Conservation (phyloP, 2,113 vertebrate genomes). For the Sturnus vulgaris region DNA sequence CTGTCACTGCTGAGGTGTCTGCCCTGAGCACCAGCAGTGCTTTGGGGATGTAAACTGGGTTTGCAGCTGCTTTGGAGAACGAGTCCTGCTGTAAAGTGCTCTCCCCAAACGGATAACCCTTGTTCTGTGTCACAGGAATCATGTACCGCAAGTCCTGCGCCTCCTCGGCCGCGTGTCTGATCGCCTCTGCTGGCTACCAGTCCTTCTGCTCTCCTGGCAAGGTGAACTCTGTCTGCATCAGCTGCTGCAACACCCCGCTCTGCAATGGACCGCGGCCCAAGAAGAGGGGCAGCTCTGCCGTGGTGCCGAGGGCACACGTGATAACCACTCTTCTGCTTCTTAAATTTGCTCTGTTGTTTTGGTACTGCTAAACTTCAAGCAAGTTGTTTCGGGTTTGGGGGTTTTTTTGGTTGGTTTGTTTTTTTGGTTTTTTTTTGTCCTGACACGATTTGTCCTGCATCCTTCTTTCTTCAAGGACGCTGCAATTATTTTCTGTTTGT, state of each 20-base stretch:
- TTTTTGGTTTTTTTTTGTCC: not conserved
- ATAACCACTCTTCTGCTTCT: constrained; percentile 46
- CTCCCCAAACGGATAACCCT: not conserved
- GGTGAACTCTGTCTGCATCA: constrained; percentile 96
- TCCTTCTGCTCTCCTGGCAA: constrained; percentile 94
- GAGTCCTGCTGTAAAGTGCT: not conserved
- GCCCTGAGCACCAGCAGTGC: not conserved
- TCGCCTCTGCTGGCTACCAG: constrained; percentile 95
- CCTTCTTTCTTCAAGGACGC: constrained; percentile 29
- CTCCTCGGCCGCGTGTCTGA: constrained; percentile 91
- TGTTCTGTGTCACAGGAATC: constrained; percentile 81
- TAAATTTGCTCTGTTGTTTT: constrained; percentile 39
- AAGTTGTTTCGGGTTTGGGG: not conserved
- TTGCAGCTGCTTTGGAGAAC: not conserved
- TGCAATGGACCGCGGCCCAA: constrained; percentile 91
- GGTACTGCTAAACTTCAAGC: constrained; percentile 58
- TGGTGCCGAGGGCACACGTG: not conserved
- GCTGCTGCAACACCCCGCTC: constrained; percentile 95
- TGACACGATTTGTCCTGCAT: not conserved
- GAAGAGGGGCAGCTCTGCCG: constrained; percentile 72
- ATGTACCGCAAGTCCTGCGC: constrained; percentile 97
- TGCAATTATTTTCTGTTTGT: constrained; percentile 39
- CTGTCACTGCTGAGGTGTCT: not conserved
- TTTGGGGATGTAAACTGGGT: not conserved
- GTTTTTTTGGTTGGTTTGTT: not conserved